phyloP scores from a whole-genome alignment of 2,113 vertebrate species.

The Chaenocephalus aceratus region DNA sequence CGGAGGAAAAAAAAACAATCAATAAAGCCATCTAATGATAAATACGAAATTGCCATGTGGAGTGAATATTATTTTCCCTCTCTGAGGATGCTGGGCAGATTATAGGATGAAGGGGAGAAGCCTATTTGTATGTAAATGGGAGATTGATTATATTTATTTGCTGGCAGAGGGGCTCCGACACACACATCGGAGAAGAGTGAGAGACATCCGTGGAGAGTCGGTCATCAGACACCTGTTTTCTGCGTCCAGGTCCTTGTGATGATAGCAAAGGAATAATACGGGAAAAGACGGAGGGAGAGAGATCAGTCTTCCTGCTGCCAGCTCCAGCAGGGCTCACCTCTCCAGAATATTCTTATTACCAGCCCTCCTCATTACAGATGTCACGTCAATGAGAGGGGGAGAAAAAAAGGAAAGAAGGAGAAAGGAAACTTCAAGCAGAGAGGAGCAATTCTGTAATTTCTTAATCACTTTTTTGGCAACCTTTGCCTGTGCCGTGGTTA shows the following conservation, averaged over 20 bases:
- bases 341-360: conserved; percentile 86
- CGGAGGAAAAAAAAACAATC: conserved; percentile 81
- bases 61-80: conserved; percentile 79
- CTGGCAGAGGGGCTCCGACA: conserved; percentile 61
- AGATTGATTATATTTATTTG: conserved; percentile 88
- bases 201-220: conserved; percentile 53
- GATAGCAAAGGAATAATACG: conserved; percentile 59
- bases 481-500: conserved; percentile 82
- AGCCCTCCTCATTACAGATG: conserved; percentile 83
- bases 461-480: conserved; percentile 88
- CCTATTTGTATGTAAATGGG: conserved; percentile 88
- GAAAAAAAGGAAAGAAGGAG: conserved; percentile 27
- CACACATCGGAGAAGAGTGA: conserved; percentile 45
- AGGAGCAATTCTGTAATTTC: conserved; percentile 85
- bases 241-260: conserved; percentile 56
- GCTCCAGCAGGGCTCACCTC: conserved; percentile 76
- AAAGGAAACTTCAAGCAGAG: conserved; percentile 78
- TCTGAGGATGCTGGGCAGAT: conserved; percentile 77
- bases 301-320: conserved; percentile 72
- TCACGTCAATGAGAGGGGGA: conserved; percentile 79
- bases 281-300: conserved; percentile 56
- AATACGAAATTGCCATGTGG: conserved; percentile 79
- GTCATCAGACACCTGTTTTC: conserved; percentile 70
- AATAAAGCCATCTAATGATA: conserved; percentile 84
- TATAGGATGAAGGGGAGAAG: conserved; percentile 79